These are phyloP conservation scores for Anser brachyrhynchus DNA, from an alignment of 2,113 vertebrate genomes.

Conservation along the genomic window DNA sequence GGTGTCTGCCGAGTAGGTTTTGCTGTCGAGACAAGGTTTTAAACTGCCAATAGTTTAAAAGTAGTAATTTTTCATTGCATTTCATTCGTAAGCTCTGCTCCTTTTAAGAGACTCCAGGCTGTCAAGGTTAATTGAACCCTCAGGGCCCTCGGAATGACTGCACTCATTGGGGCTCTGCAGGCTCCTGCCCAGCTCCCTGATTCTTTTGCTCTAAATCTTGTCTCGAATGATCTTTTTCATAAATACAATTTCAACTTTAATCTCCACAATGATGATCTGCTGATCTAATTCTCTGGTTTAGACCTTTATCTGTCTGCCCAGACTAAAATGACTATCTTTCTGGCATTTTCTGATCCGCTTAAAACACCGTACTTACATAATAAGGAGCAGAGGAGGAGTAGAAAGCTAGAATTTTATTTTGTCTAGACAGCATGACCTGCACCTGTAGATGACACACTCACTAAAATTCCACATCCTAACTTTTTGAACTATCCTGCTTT, in stretches of 20 bases:
- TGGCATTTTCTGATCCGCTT: not conserved
- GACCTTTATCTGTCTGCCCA: not conserved
- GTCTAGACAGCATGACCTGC: not conserved
- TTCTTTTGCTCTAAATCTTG: constrained; percentile 49
- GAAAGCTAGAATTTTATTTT: not conserved
- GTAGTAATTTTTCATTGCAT: constrained; percentile 61
- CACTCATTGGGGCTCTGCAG: constrained; percentile 18
- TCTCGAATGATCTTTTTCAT: constrained; percentile 32
- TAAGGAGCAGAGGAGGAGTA: not conserved
- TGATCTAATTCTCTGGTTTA: constrained; percentile 16
- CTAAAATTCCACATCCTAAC: not conserved
- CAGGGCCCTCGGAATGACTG: constrained; percentile 32
- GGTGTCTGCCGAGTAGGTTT: constrained; percentile 51
- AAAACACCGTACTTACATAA: not conserved
- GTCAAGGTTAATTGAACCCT: constrained; percentile 73
- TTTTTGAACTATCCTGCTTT: not conserved
- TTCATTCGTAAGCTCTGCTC: constrained; percentile 31
- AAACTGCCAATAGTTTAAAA: constrained; percentile 69
- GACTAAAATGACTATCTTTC: not conserved
- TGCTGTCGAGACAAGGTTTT: constrained; percentile 63
- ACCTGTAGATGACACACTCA: not conserved
- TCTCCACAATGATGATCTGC: not conserved
- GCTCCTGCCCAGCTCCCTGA: constrained; percentile 21
- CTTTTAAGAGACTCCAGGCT: constrained; percentile 58
- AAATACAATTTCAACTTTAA: constrained; percentile 55